A percentile compares a stretch with the other conserved stretches of the same genome.
phyloP scores from a whole-genome alignment of 2,113 vertebrate species.

The Eulemur macaco region DNA sequence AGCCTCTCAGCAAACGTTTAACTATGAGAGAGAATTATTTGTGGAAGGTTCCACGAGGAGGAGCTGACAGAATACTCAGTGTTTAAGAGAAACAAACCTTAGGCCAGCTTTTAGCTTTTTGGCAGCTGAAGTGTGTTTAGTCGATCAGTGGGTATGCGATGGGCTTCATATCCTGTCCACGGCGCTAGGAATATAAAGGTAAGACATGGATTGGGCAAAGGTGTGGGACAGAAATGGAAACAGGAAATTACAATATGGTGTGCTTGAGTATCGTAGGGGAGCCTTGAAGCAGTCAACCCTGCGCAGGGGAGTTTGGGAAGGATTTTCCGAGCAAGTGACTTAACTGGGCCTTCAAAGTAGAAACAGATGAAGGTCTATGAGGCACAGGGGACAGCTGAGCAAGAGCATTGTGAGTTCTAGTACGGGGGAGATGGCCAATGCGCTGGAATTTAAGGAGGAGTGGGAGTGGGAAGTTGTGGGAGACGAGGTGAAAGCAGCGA shows the following conservation, averaged over 20 bases:
- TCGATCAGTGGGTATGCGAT: too few species aligned
- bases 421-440: not conserved
- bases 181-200: not conserved
- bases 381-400: not conserved
- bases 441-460: not conserved
- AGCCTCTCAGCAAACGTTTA: too few species aligned
- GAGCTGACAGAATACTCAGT: too few species aligned
- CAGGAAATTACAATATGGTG: fast-evolving
- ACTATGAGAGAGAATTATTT: not conserved
- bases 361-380: not conserved
- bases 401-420: not conserved
- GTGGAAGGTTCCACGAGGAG: not conserved
- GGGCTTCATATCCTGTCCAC: fast-evolving
- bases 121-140: not conserved
- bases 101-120: not conserved
- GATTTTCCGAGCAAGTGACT: not conserved
- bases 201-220: too few species aligned
- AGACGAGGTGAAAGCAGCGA: not conserved
- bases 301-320: not conserved
- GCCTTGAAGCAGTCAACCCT: not conserved
- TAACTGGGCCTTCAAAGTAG: not conserved
- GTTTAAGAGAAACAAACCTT: not conserved
- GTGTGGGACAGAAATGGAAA: not conserved
- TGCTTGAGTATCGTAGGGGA: not conserved
- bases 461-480: not conserved